Conservation (phyloP, 2,113 vertebrate genomes). For the Harpagus bidentatus region DNA sequence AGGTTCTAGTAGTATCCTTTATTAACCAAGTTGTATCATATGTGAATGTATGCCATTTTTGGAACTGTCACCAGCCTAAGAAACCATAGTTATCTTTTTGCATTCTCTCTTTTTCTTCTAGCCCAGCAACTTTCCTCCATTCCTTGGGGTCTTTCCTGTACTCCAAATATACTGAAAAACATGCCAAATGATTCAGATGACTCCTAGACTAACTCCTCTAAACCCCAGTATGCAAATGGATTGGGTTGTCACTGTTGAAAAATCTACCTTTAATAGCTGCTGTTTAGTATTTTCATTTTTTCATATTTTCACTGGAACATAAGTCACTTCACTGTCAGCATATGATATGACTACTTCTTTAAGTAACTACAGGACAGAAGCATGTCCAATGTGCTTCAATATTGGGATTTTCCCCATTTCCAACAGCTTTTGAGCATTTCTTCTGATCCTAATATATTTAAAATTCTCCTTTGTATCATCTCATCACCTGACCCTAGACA, state of each 20-base stretch:
- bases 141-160: not conserved
- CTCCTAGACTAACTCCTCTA: not conserved
- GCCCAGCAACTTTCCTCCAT: not conserved
- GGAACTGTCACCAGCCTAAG: not conserved
- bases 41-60: rapidly evolving
- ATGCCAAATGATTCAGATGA: not conserved
- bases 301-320: not conserved
- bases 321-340: not conserved
- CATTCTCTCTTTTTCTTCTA: not conserved
- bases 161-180: not conserved
- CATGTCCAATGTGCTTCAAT: not conserved
- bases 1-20: not conserved
- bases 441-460: not conserved
- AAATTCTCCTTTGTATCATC: not conserved
- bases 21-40: not conserved
- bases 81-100: not conserved
- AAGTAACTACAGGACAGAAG: not conserved
- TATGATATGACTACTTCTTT: not conserved
- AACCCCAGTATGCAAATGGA: not conserved
- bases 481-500: not conserved
- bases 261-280: not conserved
- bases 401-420: not conserved
- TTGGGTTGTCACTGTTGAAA: not conserved
- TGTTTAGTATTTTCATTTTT: not conserved
- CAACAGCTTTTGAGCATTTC: not conserved